Base-by-base conservation (phyloP, 2,888 invertebrate species). In the Trissoscelio sp. region DNA sequence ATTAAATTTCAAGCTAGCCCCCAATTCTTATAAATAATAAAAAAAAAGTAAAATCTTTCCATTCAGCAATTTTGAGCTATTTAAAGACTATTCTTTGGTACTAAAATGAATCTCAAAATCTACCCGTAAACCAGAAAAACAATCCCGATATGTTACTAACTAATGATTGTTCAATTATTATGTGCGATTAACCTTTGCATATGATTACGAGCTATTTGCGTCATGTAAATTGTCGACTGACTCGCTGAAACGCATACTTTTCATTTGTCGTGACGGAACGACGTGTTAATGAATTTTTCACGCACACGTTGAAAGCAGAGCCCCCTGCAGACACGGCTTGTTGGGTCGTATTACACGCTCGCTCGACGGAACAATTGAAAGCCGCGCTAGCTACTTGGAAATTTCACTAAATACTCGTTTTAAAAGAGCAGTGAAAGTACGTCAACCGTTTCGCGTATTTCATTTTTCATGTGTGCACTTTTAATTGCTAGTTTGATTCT, bases 321-420 rank as follows among this genome's bases (percentile, higher is more conserved):
- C 72, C 83, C 83, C 83, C 78, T 73, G 85, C 83, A 86, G 90
- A 89, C 86, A 90, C 89, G 89, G 89, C 86, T 86, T 87, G 90
- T 89, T 90, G 90, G 82, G 83, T 89, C 89, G 86, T 87, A 90
- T 91, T 91, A 91, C 90, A 90, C 86, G 91, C 91, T 90, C 84
- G 86, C 88, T 84, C 87, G 87, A 90, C 86, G 88, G 88, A 89
- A 89, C 89, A 87, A 81, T 78, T 73, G 81, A 67, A 78, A 78
- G 69, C 69, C 58, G 37, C 48, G 16, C 55, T 67, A 31, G 75
- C 72, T 66, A 58, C 67, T 78, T 31, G 62, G 58, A 80, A 69
- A 70, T 75, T 79, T 79, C 66, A 20, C 73, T 79, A 73, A 79
- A 67, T 53, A 28, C 79, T 34, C 42, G 20, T 24, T 51, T 72